phyloP scores from a whole-genome alignment of 2,797 vertebrate genomes.

The Macroramphosus scolopax region DNA sequence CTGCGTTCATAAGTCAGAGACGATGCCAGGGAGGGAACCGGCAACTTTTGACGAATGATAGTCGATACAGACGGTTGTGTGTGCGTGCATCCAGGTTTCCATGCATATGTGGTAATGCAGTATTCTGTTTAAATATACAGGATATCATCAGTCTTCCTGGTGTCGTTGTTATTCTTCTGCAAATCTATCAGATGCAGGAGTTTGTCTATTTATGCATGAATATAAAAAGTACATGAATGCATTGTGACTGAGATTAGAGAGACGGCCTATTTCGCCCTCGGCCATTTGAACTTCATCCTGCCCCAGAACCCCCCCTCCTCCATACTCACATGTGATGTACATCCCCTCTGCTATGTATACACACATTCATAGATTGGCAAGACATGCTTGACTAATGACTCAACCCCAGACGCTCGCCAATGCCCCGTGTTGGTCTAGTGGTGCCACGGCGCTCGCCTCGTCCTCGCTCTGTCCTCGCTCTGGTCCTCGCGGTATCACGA shows the following conservation, averaged over 20 bases:
- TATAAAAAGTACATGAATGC: not conserved
- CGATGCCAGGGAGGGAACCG: constrained; percentile 43
- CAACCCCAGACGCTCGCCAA: constrained; percentile 60
- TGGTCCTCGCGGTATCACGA: constrained; percentile 69
- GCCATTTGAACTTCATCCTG: constrained; percentile 63
- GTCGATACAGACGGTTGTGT: constrained; percentile 12
- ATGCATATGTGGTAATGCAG: too few relatives aligned
- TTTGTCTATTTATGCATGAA: constrained; percentile 3
- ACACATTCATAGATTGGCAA: constrained; percentile 72
- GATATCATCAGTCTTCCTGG: not conserved
- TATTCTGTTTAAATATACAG: not conserved
- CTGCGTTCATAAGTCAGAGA: constrained; percentile 48
- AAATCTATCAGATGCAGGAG: not conserved
- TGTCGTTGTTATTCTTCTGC: constrained; percentile 12
- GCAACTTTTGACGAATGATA: constrained; percentile 39
- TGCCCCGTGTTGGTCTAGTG: constrained; percentile 67
- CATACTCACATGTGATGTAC: constrained; percentile 51
- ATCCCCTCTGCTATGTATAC: constrained; percentile 60
- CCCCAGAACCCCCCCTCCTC: constrained; percentile 11
- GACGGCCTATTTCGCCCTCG: too few relatives aligned
- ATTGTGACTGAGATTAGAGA: too few relatives aligned
- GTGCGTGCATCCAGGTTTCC: not conserved
- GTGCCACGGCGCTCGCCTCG: constrained; percentile 57
- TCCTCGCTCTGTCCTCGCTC: constrained; percentile 55
- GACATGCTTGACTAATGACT: constrained; percentile 76